These are phyloP conservation scores for Caiman crocodilus DNA, from an alignment of 2,797 vertebrate species.

Conservation along the genomic window DNA sequence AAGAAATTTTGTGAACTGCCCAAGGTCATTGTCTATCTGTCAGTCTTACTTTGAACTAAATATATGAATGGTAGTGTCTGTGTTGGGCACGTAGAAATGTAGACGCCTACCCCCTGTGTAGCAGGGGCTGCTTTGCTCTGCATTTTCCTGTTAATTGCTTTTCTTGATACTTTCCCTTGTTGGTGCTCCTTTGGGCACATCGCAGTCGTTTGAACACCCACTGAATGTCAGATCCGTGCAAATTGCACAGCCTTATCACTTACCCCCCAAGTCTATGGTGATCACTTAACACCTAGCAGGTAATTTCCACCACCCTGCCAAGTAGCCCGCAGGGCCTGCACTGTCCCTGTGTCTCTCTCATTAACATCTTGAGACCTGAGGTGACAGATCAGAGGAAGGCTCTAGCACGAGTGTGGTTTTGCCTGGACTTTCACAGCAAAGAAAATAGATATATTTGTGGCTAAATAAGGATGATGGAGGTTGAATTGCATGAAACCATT, in stretches of 20 bases:
- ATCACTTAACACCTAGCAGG: background rate
- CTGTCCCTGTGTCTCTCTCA: background rate
- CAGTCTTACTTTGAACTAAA: background rate
- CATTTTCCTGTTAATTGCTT: background rate
- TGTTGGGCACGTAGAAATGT: background rate
- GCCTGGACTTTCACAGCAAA: background rate
- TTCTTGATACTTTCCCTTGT: background rate
- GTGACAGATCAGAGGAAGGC: constrained; percentile 15
- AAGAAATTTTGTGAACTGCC: constrained; percentile 3
- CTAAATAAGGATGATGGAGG: constrained; percentile 24
- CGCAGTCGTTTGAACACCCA: background rate
- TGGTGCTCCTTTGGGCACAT: background rate
- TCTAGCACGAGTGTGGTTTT: constrained; percentile 10
- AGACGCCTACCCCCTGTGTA: constrained; percentile 30
- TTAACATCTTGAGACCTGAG: background rate
- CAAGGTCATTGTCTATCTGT: constrained; percentile 5
- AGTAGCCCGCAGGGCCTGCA: background rate
- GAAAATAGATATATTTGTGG: constrained; percentile 42
- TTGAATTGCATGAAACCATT: constrained; percentile 52
- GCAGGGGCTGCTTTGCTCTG: background rate
- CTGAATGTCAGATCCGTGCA: background rate
- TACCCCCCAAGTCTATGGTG: background rate
- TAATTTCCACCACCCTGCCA: background rate
- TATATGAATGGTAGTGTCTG: background rate
- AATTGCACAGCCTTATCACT: background rate